A percentile compares a stretch with the other conserved stretches of the same genome.
phyloP scores from a whole-genome alignment of 2,113 vertebrate species.

The Pelusios castaneus region DNA sequence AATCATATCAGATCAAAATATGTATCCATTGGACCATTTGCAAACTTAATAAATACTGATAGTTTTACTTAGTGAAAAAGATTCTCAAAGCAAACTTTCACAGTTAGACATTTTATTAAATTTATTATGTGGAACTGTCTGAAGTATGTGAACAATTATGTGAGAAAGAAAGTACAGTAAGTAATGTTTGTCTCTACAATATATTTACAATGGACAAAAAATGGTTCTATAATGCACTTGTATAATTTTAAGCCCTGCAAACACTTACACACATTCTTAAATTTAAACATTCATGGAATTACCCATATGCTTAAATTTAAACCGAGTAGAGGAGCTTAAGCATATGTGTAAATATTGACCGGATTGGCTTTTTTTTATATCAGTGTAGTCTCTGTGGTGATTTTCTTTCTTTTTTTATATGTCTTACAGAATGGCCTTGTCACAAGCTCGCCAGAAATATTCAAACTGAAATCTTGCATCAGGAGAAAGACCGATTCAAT shows the following conservation, averaged over 20 bases:
- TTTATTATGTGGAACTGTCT: background rate
- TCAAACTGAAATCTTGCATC: slow-evolving; percentile 96
- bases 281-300: background rate
- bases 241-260: background rate
- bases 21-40: background rate
- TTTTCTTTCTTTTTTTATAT: background rate
- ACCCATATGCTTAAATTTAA: background rate
- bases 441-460: slow-evolving; percentile 88
- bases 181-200: background rate
- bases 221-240: background rate
- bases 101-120: background rate
- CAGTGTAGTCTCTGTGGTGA: background rate
- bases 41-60: background rate
- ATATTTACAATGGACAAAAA: background rate
- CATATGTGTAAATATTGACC: background rate
- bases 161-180: background rate
- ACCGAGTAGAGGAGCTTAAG: background rate
- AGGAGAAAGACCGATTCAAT: slow-evolving; percentile 97
- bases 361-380: background rate
- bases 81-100: background rate
- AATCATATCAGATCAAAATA: background rate
- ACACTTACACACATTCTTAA: background rate
- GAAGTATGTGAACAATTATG: background rate
- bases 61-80: background rate
- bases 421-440: slow-evolving; percentile 88